Evolutionary conservation across 2,888 invertebrate species (phyloP), one percentile per base, ranked within the genome.

Genomic region (Stenolophus ochropezus): DNA sequence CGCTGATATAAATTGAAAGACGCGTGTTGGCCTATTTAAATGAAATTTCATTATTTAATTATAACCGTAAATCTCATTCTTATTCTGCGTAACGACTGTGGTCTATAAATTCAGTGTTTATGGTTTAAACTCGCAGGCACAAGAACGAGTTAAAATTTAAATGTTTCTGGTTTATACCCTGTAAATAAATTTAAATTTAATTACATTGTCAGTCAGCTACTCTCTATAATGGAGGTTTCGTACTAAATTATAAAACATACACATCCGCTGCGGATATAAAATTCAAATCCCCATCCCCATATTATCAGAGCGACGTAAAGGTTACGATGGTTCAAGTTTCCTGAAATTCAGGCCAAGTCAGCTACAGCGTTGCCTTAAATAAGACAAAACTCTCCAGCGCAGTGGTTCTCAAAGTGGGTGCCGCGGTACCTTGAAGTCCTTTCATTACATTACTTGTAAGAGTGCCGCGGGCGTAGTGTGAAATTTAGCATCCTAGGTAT

Each of bases 121-220:
- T 18, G 65, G 16, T 69, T 69, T 69, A 69, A 69, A 69, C 33
- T 69, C 27, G 61, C n/a, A 69, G 3, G 27, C 18, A 18, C 5
- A 69, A 69, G 65, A 14, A 69, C 27, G 16, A 69, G 65, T 69
- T 69, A 69, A 69, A 69, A 16, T 69, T 69, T 27, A 33, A 69
- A 69, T 33, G 33, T 42, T 27, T 18, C 33, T 27, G 33, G 33
- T 69, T 69, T 69, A 69, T 69, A 33, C 4, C 16, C 65, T 33
- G 65, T 33, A 69, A 69, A 69, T 69, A 69, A 69, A 69, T 69
- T 69, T 69, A 33, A 69, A 69, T 69, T 69, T 69, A 69, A 69
- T 69, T 69, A 69, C 27, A 20, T 69, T 69, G 65, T 69, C 65
- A 69, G 65, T 69, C 33, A 14, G 18, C 33, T 14, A 33, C 33